Conservation (phyloP, 2,797 vertebrate species). For the Rhinophrynus dorsalis region DNA sequence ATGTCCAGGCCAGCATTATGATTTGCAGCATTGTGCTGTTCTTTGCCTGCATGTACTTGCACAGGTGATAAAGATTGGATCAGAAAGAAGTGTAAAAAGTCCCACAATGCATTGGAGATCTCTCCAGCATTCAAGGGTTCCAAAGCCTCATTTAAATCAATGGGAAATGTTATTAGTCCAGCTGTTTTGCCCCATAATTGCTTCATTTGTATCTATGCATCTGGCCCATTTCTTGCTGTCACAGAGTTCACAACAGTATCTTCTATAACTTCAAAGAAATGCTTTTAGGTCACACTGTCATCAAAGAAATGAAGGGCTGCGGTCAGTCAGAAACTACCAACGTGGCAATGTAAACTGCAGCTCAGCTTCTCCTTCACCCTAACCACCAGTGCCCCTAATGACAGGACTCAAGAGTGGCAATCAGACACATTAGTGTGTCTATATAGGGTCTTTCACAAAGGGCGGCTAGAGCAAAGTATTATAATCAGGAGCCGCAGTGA, state of each 20-base stretch:
- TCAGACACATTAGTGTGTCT: background rate
- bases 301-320: conserved; percentile 1
- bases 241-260: conserved; percentile 21
- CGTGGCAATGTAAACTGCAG: conserved; percentile 16
- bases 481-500: conserved; percentile 19
- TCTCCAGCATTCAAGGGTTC: too few relatives aligned
- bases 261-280: background rate
- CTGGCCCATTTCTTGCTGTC: conserved; percentile 6
- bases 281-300: conserved; percentile 23
- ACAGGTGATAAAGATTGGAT: too few relatives aligned
- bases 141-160: too few relatives aligned
- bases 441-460: background rate
- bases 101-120: too few relatives aligned
- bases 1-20: too few relatives aligned
- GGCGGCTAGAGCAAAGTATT: conserved; percentile 2
- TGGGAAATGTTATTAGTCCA: too few relatives aligned
- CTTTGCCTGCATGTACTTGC: too few relatives aligned
- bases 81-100: too few relatives aligned
- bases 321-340: conserved; percentile 18
- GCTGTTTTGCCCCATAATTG: too few relatives aligned
- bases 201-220: too few relatives aligned
- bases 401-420: conserved; percentile 14
- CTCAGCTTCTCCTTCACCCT: background rate
- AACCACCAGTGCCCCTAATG: conserved; percentile 10
- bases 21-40: too few relatives aligned